Conservation (phyloP, 2,797 vertebrate genomes). For the Aldrovandia affinis region DNA sequence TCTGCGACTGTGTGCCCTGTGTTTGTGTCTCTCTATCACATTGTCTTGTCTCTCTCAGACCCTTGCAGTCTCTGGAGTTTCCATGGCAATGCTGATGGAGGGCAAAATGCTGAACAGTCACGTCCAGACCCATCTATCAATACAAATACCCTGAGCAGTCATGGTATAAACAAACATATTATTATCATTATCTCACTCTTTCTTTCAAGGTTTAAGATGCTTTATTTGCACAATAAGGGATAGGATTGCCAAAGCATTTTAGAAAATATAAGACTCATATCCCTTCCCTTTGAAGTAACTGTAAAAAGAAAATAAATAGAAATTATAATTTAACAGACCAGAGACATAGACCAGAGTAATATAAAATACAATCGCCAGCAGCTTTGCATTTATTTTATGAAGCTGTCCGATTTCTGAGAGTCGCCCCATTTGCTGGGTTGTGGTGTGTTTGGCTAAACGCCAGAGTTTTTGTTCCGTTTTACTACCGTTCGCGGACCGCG, state of each 20-base stretch:
- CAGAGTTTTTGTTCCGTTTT: too few relatives aligned
- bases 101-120: constrained; percentile 84
- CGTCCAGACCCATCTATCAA: constrained; percentile 80
- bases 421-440: too few relatives aligned
- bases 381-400: too few relatives aligned
- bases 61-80: constrained; percentile 63
- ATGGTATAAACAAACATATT: constrained; percentile 66
- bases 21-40: background rate
- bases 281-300: too few relatives aligned
- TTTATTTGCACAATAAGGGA: background rate
- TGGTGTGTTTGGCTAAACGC: too few relatives aligned
- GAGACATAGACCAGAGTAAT: too few relatives aligned
- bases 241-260: background rate
- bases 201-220: background rate
- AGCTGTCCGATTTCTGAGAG: too few relatives aligned
- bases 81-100: constrained; percentile 76
- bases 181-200: background rate
- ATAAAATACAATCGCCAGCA: too few relatives aligned
- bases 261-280: too few relatives aligned
- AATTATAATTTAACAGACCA: too few relatives aligned
- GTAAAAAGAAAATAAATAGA: too few relatives aligned
- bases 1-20: constrained; percentile 9
- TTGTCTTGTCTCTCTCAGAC: constrained; percentile 45
- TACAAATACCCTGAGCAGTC: constrained; percentile 83
- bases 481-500: too few relatives aligned